phyloP scores from a whole-genome alignment of 1,140 invertebrate genomes.

The Sinella curviseta region DNA sequence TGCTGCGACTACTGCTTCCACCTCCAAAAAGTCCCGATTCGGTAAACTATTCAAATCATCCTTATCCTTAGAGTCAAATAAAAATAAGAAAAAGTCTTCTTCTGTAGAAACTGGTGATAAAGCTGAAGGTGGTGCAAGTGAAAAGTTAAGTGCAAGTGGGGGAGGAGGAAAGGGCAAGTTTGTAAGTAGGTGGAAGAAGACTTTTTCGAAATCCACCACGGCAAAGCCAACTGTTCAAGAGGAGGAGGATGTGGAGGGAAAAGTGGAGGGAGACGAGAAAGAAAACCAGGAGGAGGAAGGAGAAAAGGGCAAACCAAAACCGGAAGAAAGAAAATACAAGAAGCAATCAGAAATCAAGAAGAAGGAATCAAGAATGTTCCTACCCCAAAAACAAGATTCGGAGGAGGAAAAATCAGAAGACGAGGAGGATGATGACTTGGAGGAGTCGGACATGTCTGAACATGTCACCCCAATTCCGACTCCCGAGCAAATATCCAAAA shows the following conservation, averaged over 20 bases:
- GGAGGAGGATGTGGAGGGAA: background rate
- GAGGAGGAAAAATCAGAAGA: too few relatives aligned
- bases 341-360: background rate
- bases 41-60: background rate
- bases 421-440: too few relatives aligned
- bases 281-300: background rate
- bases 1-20: background rate
- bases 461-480: background rate
- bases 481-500: background rate
- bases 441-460: background rate
- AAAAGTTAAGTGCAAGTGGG: background rate
- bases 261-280: background rate
- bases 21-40: slow-evolving; percentile 1
- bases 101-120: too few relatives aligned
- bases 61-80: background rate
- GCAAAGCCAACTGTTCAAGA: background rate
- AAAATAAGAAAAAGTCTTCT: slow-evolving; percentile 3
- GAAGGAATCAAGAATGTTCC: background rate
- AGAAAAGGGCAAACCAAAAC: background rate
- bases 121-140: background rate
- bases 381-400: background rate
- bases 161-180: background rate
- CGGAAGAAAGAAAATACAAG: background rate
- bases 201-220: background rate
- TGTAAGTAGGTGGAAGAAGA: background rate